Evolutionary conservation across 2,113 vertebrate species (phyloP), one percentile per base, ranked within the genome.

Genomic region (Empidonax alnorum): DNA sequence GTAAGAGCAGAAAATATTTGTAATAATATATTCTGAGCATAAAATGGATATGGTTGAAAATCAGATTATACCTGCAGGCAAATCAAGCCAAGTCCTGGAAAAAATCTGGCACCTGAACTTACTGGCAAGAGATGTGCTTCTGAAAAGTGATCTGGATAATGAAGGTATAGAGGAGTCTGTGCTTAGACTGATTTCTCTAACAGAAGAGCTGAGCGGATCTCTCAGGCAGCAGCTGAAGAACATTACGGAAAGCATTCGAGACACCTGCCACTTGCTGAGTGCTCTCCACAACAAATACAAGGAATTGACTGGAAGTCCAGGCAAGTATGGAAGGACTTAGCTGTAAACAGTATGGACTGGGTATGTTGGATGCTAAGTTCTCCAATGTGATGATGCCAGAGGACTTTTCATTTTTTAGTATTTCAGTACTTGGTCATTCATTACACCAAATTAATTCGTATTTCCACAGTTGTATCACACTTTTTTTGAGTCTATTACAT

Each of bases 81-180:
- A 97, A 96, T 93, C 97, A 35, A 73, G 59, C 47, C 84, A 96
- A 74, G 76, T 97, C 42, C 24, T 98, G 79, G 95, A 95, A 90
- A 95, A 97, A 81, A 94, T 98, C 77, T 94, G 93, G 87, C 94
- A 92, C 35, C 91, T 97, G 61, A 97, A 97, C 22, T 69, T 94
- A 30, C 81, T 80, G 76, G 61, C 68, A 1, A 97, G 82, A 63
- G 89, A 96, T 7, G 5, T 44, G 0, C 69, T 98, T 71, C 86
- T 91, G 72, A 93, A 92, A 61, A 69, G 44, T n/a, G 62, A 90
- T 12, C 35, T 49, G 42, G 95, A 95, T 37, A 86, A 87, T 46
- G 86, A 88, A 91, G 74, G n/a, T 4, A 52, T 53, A 53, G 30
- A 47, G n/a, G 73, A 94, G 5, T 84, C 86, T 44, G 28, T 84